phyloP scores from a whole-genome alignment of 2,113 vertebrate species.

The Campylorhamphus procurvoides region DNA sequence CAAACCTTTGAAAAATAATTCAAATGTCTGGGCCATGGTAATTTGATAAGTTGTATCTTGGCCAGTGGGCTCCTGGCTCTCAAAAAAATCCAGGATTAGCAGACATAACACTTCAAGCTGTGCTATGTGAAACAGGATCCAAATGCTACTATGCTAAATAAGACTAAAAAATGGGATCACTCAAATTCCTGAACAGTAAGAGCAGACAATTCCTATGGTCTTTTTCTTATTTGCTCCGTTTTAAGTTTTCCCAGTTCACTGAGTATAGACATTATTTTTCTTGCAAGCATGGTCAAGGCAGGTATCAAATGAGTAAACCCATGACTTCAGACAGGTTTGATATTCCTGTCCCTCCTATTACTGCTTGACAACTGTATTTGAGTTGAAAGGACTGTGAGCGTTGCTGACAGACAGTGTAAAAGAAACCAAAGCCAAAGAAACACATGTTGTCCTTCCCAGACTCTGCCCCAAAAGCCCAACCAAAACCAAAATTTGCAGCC shows the following conservation, averaged over 20 bases:
- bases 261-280: neutral
- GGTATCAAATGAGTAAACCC: neutral
- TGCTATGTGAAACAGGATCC: slow-evolving; percentile 2
- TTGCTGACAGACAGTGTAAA: neutral
- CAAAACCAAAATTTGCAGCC: neutral
- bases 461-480: neutral
- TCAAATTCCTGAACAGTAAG: neutral
- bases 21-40: neutral
- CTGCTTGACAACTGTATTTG: neutral
- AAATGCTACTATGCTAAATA: neutral
- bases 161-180: neutral
- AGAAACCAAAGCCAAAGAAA: neutral
- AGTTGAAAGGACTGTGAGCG: neutral
- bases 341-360: neutral
- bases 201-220: neutral
- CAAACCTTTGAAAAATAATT: slow-evolving; percentile 17
- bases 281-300: neutral
- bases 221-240: neutral
- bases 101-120: slow-evolving; percentile 14
- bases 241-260: neutral
- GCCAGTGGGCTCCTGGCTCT: neutral
- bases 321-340: neutral
- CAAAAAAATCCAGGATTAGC: slow-evolving; percentile 14
- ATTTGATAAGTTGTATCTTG: neutral
- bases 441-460: neutral